These are phyloP conservation scores for Chamaetylas fuelleborni DNA, from an alignment of 2,113 vertebrate genomes.

Conservation along the genomic window DNA sequence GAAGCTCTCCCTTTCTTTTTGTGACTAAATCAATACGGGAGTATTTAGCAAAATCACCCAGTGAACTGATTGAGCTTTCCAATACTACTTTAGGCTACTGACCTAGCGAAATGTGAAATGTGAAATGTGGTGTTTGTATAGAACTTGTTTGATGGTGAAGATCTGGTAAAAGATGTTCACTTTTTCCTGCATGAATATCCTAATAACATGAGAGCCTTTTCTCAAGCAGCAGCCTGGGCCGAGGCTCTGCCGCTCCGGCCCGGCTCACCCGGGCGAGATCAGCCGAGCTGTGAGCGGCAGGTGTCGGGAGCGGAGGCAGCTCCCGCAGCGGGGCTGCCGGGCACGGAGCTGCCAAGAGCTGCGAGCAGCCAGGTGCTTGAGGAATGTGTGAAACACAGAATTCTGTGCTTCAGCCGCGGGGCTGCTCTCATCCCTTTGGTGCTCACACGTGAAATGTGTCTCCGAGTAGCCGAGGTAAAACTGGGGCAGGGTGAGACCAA, in stretches of 20 bases:
- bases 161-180: neutral
- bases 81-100: neutral
- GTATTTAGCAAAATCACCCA: neutral
- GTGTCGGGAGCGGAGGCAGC: neutral
- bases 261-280: too few relatives aligned
- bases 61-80: neutral
- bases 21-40: neutral
- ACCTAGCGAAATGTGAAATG: neutral
- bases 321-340: neutral
- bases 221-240: neutral
- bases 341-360: neutral
- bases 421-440: neutral
- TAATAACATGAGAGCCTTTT: neutral
- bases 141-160: neutral
- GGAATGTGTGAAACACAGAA: neutral
- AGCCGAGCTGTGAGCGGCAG: neutral
- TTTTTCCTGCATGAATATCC: neutral
- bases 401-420: neutral
- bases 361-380: neutral
- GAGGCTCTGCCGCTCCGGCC: neutral
- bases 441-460: neutral
- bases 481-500: neutral
- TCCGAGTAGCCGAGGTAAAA: neutral
- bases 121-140: rapidly evolving
- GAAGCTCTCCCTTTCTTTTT: neutral